Conservation (phyloP, 1,140 invertebrate species). For the Cydia splendana region DNA sequence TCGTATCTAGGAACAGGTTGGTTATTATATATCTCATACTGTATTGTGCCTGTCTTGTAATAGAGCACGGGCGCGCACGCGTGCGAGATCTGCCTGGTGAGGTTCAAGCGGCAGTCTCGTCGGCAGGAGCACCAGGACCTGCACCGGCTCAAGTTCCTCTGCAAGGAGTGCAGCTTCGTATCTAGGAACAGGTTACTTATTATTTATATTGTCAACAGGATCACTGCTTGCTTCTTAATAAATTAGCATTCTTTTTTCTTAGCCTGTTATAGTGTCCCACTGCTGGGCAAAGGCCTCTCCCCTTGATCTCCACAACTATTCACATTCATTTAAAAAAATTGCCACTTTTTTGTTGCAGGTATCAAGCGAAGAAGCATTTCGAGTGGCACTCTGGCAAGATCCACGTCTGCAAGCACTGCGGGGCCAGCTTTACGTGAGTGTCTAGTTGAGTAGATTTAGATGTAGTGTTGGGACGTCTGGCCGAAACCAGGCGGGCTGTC, state of each 20-base stretch:
- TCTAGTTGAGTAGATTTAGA: too few relatives aligned
- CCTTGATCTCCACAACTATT: too few relatives aligned
- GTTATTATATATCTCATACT: not conserved
- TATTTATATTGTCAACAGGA: too few relatives aligned
- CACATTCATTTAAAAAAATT: too few relatives aligned
- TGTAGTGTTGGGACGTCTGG: too few relatives aligned
- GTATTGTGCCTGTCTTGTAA: not conserved
- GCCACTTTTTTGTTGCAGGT: not conserved
- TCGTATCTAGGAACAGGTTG: not conserved
- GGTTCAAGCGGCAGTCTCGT: not conserved
- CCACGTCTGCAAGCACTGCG: conserved; percentile 19
- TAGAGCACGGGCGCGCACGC: conserved; percentile 11
- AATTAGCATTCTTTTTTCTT: too few relatives aligned
- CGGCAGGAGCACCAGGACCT: conserved; percentile 19
- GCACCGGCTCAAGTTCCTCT: conserved; percentile 3
- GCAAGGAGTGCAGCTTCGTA: conserved; percentile 3
- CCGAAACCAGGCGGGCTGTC: too few relatives aligned
- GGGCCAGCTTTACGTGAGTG: conserved; percentile 8
- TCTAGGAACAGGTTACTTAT: not conserved
- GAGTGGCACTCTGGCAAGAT: conserved; percentile 22
- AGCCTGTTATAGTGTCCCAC: too few relatives aligned
- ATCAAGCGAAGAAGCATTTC: conserved; percentile 22
- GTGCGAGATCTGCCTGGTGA: conserved; percentile 7
- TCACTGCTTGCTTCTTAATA: too few relatives aligned
- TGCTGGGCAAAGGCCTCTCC: too few relatives aligned